Evolutionary conservation across 92 coral and sea anemone species (phyloP), one percentile per base, ranked within the genome.

Genomic region (Virgularia gustaviana): DNA sequence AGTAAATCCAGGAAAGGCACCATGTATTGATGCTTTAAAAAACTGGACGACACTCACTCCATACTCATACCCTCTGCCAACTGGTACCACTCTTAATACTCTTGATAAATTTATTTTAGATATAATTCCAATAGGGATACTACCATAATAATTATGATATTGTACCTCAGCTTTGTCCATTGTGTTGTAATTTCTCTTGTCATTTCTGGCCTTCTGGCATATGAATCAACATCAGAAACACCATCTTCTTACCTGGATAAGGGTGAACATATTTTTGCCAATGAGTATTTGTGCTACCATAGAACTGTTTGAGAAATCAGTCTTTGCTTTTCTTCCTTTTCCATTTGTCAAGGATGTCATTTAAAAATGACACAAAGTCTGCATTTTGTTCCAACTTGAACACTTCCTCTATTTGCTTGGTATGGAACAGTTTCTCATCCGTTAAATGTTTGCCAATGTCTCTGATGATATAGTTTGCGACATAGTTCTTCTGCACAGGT

Each of bases 291-390:
- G 57, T 51, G 28, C 27, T 51, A 32, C 57, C 18, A 51, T 51
- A 51, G 27, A 51, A 16, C 57, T 51, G 28, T n/a, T 51, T 51
- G 22, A 51, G 57, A 51, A 51, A 51, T 12, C 27, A 20, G 15
- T 51, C 57, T 20, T 51, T 51, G 57, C 57, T 51, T 32, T 51
- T 51, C 28, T 51, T 51, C 27, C 57, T 51, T 51, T 51, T 51
- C 7, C 22, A 15, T n/a, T 51, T 51, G 7, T 20, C 22, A 51
- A 51, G 57, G 57, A 51, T 27, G 57, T 51, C 57, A n/a, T 51
- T 51, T 32, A 51, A n/a, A n/a, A 51, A 51, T 51, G 22, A 20
- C 18, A 51, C 57, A 51, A 51, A 51, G 24, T 27, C 22, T 32
- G 22, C 15, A 51, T 32, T 51, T 51, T 27, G 57, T 51, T 51